Evolutionary conservation across 2,888 invertebrate genomes (phyloP), one percentile per base, ranked within the genome.

Genomic region (Megastigmus dorsalis): DNA sequence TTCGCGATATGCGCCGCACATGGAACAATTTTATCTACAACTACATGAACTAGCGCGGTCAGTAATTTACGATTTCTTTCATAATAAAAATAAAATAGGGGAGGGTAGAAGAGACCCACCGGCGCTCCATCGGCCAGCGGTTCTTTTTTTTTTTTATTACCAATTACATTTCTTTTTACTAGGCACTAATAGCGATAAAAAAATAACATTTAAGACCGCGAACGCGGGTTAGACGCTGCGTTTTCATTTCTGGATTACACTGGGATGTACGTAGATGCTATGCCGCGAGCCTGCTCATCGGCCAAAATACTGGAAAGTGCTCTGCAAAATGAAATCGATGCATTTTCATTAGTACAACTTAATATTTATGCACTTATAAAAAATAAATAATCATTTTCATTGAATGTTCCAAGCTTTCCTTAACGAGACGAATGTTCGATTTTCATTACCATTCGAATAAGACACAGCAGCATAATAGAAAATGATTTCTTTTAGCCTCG

Each of bases 271-370:
- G 36, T 74, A 66, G 55, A 23, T 67, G 28, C 41, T 60, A 28
- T 55, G 76, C 76, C 76, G 69, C 76, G 86, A 86, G 86, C 86
- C 86, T 83, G 86, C 86, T 86, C 86, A 84, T 84, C 85, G 86
- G 86, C 86, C 82, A 81, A 83, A 86, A 86, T 86, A 86, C 86
- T 86, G 86, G 83, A 84, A 81, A 84, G 84, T 86, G 83, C 80
- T 80, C 82, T 78, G 77, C 65, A 80, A 80, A 66, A 57, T 43
- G n/a, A 26, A 66, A 48, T 48, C 26, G 43, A 33, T 63, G 30
- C 26, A 20, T 9, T 55, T 33, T 33, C n/a, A n/a, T n/a, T n/a
- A n/a, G n/a, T n/a, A n/a, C n/a, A n/a, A n/a, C n/a, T n/a, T n/a
- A n/a, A n/a, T n/a, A n/a, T n/a, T n/a, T n/a, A n/a, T n/a, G n/a